A percentile compares a stretch with the other conserved stretches of the same genome.
Conservation (phyloP, 2,113 vertebrate genomes). For the Bubo bubo region DNA sequence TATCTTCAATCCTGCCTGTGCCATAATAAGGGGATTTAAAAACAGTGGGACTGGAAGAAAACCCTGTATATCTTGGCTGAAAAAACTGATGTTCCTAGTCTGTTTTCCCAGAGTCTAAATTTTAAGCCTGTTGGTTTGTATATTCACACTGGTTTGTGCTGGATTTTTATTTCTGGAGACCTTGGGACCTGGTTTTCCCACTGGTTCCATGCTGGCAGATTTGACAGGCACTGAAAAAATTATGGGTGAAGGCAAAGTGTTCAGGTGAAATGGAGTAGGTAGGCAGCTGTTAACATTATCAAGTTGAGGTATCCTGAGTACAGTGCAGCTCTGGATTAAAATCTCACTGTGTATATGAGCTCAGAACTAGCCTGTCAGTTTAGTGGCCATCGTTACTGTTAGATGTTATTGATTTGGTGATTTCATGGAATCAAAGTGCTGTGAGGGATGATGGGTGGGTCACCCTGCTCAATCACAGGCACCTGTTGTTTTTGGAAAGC, state of each 20-base stretch:
- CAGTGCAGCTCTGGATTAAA: background rate
- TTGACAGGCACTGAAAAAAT: background rate
- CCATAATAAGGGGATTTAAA: background rate
- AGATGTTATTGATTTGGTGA: background rate
- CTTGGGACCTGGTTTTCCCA: background rate
- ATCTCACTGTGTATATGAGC: background rate
- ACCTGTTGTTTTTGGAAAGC: background rate
- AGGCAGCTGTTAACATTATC: background rate
- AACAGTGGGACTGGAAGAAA: conserved; percentile 15
- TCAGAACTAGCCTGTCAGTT: background rate
- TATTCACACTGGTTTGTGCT: background rate
- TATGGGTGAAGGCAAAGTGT: background rate
- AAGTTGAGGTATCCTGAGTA: background rate
- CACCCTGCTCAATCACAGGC: background rate
- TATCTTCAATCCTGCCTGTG: background rate
- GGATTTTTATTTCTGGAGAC: background rate
- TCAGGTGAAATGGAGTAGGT: background rate
- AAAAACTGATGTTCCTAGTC: background rate
- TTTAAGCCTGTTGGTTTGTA: conserved; percentile 25
- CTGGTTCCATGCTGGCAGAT: background rate
- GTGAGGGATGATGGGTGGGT: background rate
- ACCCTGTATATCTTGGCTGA: conserved; percentile 27
- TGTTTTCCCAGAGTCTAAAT: background rate
- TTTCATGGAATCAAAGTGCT: background rate
- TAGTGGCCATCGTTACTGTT: background rate